Evolutionary conservation across 1,140 invertebrate species (phyloP).

Genomic region (Parapsyche elsis): DNA sequence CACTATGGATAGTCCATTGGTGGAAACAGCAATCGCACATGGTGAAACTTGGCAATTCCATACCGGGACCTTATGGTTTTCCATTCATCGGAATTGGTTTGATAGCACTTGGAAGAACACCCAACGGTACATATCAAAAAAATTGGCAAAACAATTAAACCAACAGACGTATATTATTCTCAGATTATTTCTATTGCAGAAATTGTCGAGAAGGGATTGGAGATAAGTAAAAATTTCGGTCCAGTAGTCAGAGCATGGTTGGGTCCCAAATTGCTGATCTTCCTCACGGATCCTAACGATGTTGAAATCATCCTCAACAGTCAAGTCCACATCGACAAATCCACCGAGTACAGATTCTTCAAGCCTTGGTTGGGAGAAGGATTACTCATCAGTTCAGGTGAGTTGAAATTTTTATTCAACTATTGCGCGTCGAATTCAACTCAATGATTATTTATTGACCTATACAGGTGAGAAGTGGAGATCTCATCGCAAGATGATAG

Average conservation of each 20-base stretch:
- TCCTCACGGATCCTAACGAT: conserved; percentile 74
- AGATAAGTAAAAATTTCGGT: conserved; percentile 67
- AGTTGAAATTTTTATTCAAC: neutral
- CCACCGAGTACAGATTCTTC: conserved; percentile 82
- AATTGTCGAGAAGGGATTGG: conserved; percentile 62
- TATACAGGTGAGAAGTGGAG: conserved; percentile 82
- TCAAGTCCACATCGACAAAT: conserved; percentile 84
- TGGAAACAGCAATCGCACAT: conserved; percentile 61
- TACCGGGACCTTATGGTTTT: conserved; percentile 66
- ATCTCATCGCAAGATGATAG: conserved; percentile 86
- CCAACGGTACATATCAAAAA: conserved; percentile 61
- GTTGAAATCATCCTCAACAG: conserved; percentile 78
- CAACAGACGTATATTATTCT: conserved; percentile 40
- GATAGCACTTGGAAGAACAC: conserved; percentile 65
- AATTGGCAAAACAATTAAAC: no score
- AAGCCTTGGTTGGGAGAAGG: conserved; percentile 92
- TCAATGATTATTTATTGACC: conserved; percentile 23
- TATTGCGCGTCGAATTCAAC: conserved; percentile 11
- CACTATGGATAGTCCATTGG: conserved; percentile 60
- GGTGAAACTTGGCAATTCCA: conserved; percentile 64
- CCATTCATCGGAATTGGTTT: conserved; percentile 73
- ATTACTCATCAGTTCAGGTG: conserved; percentile 80
- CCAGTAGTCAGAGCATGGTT: conserved; percentile 72
- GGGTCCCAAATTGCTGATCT: conserved; percentile 73
- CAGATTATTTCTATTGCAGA: conserved; percentile 60